Base-by-base conservation (phyloP, 2,113 vertebrate species). In the Podiceps cristatus region DNA sequence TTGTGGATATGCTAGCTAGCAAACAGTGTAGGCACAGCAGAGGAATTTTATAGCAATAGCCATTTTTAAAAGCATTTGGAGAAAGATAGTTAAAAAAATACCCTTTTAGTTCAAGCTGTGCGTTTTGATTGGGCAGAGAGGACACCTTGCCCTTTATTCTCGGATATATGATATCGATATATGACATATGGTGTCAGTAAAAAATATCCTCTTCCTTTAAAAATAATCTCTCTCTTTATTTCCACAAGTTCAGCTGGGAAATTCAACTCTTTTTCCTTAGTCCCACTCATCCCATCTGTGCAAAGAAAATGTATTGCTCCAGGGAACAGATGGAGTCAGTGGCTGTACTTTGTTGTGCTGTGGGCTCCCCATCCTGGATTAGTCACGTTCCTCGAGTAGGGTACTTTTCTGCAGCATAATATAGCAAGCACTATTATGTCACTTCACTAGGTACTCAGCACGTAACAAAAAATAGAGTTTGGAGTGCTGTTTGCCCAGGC, bases 241-340 rank as follows among this genome's bases (percentile, higher is more conserved):
- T 81, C 60, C 27, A 28, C 31, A 47, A 91, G 64, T 95, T 93
- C 73, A 87, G 40, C 50, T 91, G 64, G 35, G n/a, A 84, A 94
- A 84, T 87, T 93, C 47, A 59, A 1, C n/a, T 84, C 56, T 55
- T 11, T 85, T 49, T 42, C 35, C 44, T 59, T 56, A 88, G 63
- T 86, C 88, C 88, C 53, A 93, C 91, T 83, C 73, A 52, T 73
- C 55, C 89, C 83, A 92, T 97, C 88, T 96, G 86, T 88, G 68
- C 76, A 31, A 69, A 58, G 87, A 81, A 93, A 42, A 56, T 40
- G 11, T 52, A 27, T 31, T 89, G 77, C 76, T 89, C 47, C 35
- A 45, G 73, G 73, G 73, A 95, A 72, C 93, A 96, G 89, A 92
- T 92, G 91, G 90, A 94, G 45, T 62, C 58, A 62, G 68, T 86